Evolutionary conservation across 2,797 vertebrate genomes (phyloP), one percentile per base, ranked within the genome.

Genomic region (Percopsis omiscomaycus): DNA sequence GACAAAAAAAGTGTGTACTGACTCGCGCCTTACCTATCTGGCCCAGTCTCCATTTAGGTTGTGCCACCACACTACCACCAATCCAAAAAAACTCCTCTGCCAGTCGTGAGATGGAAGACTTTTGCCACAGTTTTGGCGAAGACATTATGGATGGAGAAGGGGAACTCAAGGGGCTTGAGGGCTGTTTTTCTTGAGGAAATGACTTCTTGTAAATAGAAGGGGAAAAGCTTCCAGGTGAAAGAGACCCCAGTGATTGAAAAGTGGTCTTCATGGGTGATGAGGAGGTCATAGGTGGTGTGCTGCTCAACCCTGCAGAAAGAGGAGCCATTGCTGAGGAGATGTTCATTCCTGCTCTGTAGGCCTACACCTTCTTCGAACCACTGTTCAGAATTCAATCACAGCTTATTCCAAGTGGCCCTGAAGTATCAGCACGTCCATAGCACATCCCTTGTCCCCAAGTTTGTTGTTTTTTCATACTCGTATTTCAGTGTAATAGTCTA

Each of bases 71-170:
- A 9, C 94, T 97, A 30, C 95, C 94, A 1, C 95, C 93, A 11
- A 96, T 94, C 96, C 96, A 96, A 86, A 98, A 95, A 76, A 96
- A 93, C 66, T 94, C 94, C 82, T 97, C 94, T 0, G 94, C 95
- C 15, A 97, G 88, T 47, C 92, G 91, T n/a, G 93, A 94, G 74
- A 96, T 88, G 0, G 93, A 92, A 15, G 92, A 89, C 79, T 94
- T 93, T 60, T 93, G 89, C 78, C 83, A 89, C 49, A 92, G 85
- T 71, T 92, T 89, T 15, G 92, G 89, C 48, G 92, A 90, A 67
- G 83, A 90, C 90, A 93, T 92, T 10, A 92, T 88, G 28, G 90
- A 91, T 0, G 55, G 78, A 29, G 69, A 71, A 22, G 86, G 67
- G 0, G 87, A 72, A 27, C 56, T 84, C 16, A 81, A 49, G 47